Evolutionary conservation across 2,888 invertebrate genomes (phyloP).

Genomic region (Catocala sponsa): DNA sequence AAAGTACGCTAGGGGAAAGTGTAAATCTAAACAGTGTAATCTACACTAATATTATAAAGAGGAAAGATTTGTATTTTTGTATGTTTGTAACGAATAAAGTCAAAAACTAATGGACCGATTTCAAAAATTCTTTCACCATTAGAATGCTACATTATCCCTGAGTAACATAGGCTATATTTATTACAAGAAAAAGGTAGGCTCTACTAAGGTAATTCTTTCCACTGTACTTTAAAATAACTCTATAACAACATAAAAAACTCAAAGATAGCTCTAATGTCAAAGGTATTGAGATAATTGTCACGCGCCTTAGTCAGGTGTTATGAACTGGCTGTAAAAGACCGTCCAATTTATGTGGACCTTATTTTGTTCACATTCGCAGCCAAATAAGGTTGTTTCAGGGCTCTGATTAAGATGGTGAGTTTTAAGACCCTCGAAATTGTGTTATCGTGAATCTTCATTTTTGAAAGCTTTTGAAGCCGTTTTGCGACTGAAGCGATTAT

Average conservation of each 20-base stretch:
- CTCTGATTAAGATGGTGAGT: constrained; percentile 14
- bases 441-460: constrained; percentile 12
- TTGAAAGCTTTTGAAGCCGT: constrained; percentile 1
- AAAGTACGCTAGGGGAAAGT: no score
- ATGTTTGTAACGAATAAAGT: no score
- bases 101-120: no score
- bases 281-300: not conserved
- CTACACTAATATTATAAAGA: no score
- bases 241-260: not conserved
- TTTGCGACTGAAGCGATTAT: constrained; percentile 2
- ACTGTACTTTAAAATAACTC: not conserved
- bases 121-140: no score
- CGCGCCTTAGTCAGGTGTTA: not conserved
- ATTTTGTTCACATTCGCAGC: not conserved
- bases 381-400: not conserved
- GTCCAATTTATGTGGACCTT: constrained; percentile 5
- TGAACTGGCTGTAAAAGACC: not conserved
- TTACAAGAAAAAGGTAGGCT: no score
- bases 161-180: no score
- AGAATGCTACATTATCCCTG: no score
- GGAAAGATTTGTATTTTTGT: no score
- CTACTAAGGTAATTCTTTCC: no score
- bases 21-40: no score
- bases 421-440: constrained; percentile 8
- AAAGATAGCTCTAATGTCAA: constrained; percentile 1